Percentiles rank a stretch among this genome's conserved stretches.
These are phyloP conservation scores for Pardosa pseudoannulata DNA, from an alignment of 2,888 invertebrate genomes.

Conservation along the genomic window DNA sequence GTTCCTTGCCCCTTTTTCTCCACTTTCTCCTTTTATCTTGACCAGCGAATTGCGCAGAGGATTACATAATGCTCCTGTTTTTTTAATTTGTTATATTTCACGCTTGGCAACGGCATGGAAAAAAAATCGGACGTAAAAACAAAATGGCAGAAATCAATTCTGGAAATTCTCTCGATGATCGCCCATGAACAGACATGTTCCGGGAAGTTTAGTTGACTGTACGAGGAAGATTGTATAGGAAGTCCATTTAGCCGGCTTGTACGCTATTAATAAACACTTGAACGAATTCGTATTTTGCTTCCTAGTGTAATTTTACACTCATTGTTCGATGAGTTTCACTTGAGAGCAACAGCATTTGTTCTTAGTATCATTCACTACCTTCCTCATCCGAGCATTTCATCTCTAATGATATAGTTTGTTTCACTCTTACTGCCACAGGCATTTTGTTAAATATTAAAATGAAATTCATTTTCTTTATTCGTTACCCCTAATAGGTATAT, in stretches of 20 bases:
- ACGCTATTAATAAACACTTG: neutral
- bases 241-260: neutral
- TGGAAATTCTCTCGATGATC: conserved; percentile 16
- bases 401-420: no score
- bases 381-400: no score
- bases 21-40: conserved; percentile 24
- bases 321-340: neutral
- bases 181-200: conserved; percentile 34
- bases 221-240: conserved; percentile 49
- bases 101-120: conserved; percentile 4
- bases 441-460: no score
- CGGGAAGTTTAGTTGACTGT: conserved; percentile 33
- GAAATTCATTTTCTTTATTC: no score
- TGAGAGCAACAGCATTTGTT: neutral
- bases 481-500: no score
- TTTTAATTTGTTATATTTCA: conserved; percentile 36
- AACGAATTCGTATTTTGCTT: neutral
- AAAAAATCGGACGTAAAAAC: conserved; percentile 34
- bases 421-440: no score
- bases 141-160: conserved; percentile 38
- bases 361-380: no score
- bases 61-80: conserved; percentile 47
- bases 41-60: conserved; percentile 9
- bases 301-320: neutral
- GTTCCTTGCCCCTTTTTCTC: conserved; percentile 39